These are phyloP conservation scores for Kryptopterus vitreolus DNA, from an alignment of 2,797 vertebrate genomes.

Conservation along the genomic window DNA sequence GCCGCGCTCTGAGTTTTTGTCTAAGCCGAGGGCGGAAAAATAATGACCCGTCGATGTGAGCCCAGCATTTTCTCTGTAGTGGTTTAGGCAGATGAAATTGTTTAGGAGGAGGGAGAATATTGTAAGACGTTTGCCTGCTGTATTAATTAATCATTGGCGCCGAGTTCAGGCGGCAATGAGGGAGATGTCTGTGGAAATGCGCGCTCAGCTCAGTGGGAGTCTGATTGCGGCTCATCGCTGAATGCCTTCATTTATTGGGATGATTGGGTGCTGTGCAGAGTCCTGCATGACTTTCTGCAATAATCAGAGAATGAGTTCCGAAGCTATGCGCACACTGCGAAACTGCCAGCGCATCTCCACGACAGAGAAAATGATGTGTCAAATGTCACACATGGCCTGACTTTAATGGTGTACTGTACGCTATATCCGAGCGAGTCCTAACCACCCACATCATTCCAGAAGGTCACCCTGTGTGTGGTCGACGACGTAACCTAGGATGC, in stretches of 20 bases:
- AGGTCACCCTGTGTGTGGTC: conserved; percentile 52
- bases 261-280: conserved; percentile 55
- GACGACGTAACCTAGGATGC: conserved; percentile 32
- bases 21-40: conserved; percentile 42
- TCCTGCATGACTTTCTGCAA: conserved; percentile 51
- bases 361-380: conserved; percentile 48
- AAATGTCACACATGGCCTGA: conserved; percentile 56
- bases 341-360: conserved; percentile 39
- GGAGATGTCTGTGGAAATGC: conserved; percentile 47
- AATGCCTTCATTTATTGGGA: conserved; percentile 57
- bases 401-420: conserved; percentile 52
- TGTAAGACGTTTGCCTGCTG: conserved; percentile 56
- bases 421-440: conserved; percentile 43
- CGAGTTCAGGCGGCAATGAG: conserved; percentile 44
- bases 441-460: conserved; percentile 55
- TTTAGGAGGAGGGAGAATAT: conserved; percentile 52
- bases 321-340: conserved; percentile 29
- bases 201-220: conserved; percentile 54
- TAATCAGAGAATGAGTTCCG: conserved; percentile 50
- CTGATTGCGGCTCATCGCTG: conserved; percentile 57
- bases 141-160: conserved; percentile 61
- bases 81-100: conserved; percentile 51
- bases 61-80: conserved; percentile 50
- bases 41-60: conserved; percentile 53
- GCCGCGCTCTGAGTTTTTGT: background rate